Percentiles rank a stretch among this genome's conserved stretches.
These are phyloP conservation scores for Danio tinwini DNA, from an alignment of 2,797 vertebrate genomes.

Conservation along the genomic window DNA sequence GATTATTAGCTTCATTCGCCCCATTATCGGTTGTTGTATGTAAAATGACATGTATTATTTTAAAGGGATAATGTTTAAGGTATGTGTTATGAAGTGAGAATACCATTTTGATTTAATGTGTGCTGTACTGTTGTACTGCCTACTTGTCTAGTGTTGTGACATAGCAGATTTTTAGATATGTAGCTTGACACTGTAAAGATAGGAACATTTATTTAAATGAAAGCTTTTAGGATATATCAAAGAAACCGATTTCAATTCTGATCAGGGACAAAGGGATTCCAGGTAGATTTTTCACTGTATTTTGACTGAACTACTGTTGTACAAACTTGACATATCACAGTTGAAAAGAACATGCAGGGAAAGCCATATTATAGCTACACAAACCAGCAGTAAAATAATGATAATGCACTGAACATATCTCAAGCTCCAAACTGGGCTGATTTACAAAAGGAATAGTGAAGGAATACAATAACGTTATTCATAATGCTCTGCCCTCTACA, in stretches of 20 bases:
- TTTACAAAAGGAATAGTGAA: neutral
- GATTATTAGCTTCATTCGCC: neutral
- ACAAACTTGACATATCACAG: neutral
- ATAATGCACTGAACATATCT: conserved; percentile 16
- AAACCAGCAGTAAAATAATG: neutral
- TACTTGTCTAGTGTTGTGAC: conserved; percentile 63
- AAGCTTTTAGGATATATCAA: neutral
- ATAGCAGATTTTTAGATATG: conserved; percentile 53
- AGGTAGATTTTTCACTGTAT: conserved; percentile 40
- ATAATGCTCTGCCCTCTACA: neutral
- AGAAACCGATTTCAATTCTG: conserved; percentile 6
- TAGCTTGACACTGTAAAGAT: conserved; percentile 10
- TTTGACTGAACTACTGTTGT: conserved; percentile 32
- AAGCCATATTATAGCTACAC: neutral
- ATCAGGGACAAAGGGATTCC: conserved; percentile 42
- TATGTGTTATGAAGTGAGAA: conserved; percentile 3
- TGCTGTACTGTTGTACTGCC: conserved; percentile 61
- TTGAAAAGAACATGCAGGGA: neutral
- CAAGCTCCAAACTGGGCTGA: neutral
- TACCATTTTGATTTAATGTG: conserved; percentile 54
- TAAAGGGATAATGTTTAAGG: neutral
- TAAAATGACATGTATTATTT: conserved; percentile 3
- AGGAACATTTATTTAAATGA: conserved; percentile 18
- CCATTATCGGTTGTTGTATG: neutral
- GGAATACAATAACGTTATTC: neutral